Evolutionary conservation across 2,888 invertebrate genomes (phyloP).

Genomic region (Podabrus alpinus): DNA sequence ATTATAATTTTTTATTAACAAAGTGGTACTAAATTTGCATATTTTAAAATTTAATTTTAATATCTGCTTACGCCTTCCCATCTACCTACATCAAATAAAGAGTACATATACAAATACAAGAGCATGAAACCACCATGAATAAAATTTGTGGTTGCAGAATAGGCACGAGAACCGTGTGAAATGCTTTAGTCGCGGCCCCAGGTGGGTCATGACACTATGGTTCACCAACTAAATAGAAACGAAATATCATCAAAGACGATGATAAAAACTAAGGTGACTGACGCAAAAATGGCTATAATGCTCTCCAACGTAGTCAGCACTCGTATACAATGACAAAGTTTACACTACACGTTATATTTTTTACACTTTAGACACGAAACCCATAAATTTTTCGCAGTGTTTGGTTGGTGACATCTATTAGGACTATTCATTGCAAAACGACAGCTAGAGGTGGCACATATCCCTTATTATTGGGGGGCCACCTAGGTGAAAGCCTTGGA

Average conservation of each 20-base stretch:
- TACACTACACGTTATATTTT: slow-evolving; percentile 35
- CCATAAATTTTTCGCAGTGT: slow-evolving; percentile 40
- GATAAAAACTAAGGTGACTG: slow-evolving; percentile 13
- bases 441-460: slow-evolving; percentile 17
- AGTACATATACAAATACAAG: slow-evolving; percentile 6
- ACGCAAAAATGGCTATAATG: slow-evolving; percentile 9
- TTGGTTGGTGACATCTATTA: slow-evolving; percentile 45
- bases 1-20: background rate
- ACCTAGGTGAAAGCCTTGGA: slow-evolving; percentile 28
- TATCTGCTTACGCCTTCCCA: background rate
- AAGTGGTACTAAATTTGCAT: background rate
- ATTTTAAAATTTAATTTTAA: background rate
- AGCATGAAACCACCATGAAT: slow-evolving; percentile 19
- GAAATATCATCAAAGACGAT: background rate
- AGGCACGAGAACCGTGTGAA: slow-evolving; percentile 40
- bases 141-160: slow-evolving; percentile 13
- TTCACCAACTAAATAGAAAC: slow-evolving; percentile 18
- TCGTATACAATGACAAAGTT: slow-evolving; percentile 34
- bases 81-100: background rate
- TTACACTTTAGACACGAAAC: slow-evolving; percentile 31
- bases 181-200: slow-evolving; percentile 37
- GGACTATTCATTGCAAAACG: slow-evolving; percentile 34
- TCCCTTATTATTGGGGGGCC: slow-evolving; percentile 18
- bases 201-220: slow-evolving; percentile 34
- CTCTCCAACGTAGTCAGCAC: slow-evolving; percentile 24